Conservation (phyloP, 2,797 vertebrate species). For the Cynopterus sphinx region DNA sequence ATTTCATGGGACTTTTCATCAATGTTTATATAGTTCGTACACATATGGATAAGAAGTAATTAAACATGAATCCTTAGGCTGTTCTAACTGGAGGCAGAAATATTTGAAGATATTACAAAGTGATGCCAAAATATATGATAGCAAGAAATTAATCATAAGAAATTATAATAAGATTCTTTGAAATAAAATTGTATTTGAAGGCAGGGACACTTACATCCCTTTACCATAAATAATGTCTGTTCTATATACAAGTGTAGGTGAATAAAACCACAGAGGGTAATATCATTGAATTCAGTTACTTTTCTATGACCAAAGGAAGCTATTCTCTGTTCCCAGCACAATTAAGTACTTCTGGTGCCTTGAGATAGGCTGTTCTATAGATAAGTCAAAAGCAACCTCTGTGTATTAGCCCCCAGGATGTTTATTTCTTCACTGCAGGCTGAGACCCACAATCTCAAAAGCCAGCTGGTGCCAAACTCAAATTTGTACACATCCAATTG, state of each 20-base stretch:
- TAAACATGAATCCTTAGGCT: neutral
- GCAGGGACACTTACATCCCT: neutral
- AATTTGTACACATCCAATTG: neutral
- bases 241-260: neutral
- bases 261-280: neutral
- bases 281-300: neutral
- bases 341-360: neutral
- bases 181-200: neutral
- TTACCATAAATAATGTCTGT: neutral
- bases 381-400: neutral
- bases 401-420: neutral
- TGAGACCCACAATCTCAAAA: neutral
- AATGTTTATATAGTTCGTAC: neutral
- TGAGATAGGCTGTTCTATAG: neutral
- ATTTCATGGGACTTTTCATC: neutral
- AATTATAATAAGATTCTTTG: neutral
- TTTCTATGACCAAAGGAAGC: neutral
- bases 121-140: neutral
- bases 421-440: slow-evolving; percentile 14
- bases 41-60: neutral
- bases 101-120: neutral
- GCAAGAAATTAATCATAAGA: neutral
- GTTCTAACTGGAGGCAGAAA: neutral
- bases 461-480: neutral
- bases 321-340: neutral